Evolutionary conservation across 2,113 vertebrate species (phyloP), one percentile per base, ranked within the genome.

Genomic region (Aegithalos caudatus): DNA sequence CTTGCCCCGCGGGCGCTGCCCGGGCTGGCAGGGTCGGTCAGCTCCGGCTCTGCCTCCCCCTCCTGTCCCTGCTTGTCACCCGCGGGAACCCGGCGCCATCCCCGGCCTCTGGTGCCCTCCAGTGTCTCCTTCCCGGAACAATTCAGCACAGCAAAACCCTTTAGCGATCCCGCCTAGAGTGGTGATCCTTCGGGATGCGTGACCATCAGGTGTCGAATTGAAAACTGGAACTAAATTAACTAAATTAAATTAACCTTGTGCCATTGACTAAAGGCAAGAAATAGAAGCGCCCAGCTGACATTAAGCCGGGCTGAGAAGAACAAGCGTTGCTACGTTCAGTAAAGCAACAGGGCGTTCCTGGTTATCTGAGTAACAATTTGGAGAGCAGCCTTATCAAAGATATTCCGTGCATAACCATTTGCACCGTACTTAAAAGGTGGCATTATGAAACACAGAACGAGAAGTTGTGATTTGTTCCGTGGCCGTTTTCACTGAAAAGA

Each of bases 81-180:
- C 21, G 42, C 57, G 44, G 51, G 50, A 37, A 28, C 65, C 29
- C 48, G 6, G 53, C 11, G 7, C 62, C 74, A n/a, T 42, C 78
- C 37, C 69, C n/a, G 21, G 54, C 54, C 80, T 29, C 58, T 86
- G 94, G 40, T 92, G 97, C 93, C 96, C 94, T 88, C 97, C 94
- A 86, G 94, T 11, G 96, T 74, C 72, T 48, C 38, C 48, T 72
- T 27, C 42, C 40, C 5, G 40, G 17, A 87, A 92, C 42, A 29
- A 14, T 25, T 19, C 58, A 3, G 44, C 20, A 27, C 28, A 67
- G 51, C 24, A 33, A 29, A 65, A 28, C 38, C 38, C 42, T 19
- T 6, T 0, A 2, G 48, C 10, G 40, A 24, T 35, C 4, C 35
- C 12, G 18, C 8, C 1, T 1, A 4, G 4, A 8, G 25, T 0